These are phyloP conservation scores for Drosophila niveifrons DNA, from an alignment of 2,888 invertebrate species.

Conservation along the genomic window DNA sequence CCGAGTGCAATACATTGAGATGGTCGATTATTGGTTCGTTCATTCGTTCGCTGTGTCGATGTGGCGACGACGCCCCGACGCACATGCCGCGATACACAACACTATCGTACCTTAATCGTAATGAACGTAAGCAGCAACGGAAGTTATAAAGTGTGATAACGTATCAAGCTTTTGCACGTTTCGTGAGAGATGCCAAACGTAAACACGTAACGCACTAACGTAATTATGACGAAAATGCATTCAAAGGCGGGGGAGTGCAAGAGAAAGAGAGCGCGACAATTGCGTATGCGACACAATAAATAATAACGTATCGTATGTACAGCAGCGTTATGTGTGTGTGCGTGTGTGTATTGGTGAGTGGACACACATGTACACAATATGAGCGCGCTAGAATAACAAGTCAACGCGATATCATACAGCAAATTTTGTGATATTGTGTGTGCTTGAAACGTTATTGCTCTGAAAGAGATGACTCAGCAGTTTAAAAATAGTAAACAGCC, in stretches of 20 bases:
- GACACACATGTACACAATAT: slow-evolving; percentile 1
- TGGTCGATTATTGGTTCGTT: not conserved
- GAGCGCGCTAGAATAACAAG: slow-evolving; percentile 52
- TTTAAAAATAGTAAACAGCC: slow-evolving; percentile 86
- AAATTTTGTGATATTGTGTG: slow-evolving; percentile 51
- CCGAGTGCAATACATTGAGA: slow-evolving; percentile 33
- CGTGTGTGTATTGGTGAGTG: not conserved
- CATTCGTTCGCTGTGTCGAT: not conserved
- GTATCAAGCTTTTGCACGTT: slow-evolving; percentile 54
- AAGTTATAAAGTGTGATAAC: slow-evolving; percentile 61
- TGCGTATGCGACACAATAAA: slow-evolving; percentile 24
- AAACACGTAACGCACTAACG: slow-evolving; percentile 63
- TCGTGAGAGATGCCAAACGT: slow-evolving; percentile 30
- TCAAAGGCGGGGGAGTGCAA: not conserved
- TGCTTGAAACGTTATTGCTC: slow-evolving; percentile 74
- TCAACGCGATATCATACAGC: slow-evolving; percentile 44
- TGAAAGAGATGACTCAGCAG: slow-evolving; percentile 84
- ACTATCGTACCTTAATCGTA: not conserved
- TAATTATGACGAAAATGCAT: slow-evolving; percentile 37
- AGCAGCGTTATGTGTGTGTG: slow-evolving; percentile 2
- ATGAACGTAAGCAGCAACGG: slow-evolving; percentile 50
- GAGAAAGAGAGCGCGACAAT: not conserved
- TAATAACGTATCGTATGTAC: slow-evolving; percentile 30
- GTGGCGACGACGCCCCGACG: slow-evolving; percentile 33
- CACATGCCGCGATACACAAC: slow-evolving; percentile 26